Evolutionary conservation across 2,888 invertebrate species (phyloP).

Genomic region (Ypsolopha scabrella): DNA sequence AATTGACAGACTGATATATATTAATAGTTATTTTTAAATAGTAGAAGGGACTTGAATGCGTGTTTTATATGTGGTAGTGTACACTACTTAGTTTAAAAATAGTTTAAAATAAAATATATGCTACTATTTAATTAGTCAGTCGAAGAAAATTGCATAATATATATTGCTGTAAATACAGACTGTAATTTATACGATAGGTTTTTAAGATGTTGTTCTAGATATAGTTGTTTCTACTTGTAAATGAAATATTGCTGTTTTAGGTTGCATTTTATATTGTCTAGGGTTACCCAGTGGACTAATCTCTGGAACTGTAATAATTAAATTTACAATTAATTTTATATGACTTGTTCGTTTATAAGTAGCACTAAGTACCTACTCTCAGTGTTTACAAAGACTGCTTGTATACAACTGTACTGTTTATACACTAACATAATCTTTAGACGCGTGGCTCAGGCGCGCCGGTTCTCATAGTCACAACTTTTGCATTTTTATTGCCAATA

Average conservation of each 20-base stretch:
- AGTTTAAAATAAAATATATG: conserved; percentile 52
- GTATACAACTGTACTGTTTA: conserved; percentile 63
- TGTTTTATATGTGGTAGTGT: conserved; percentile 69
- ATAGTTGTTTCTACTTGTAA: conserved; percentile 59
- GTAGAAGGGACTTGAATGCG: conserved; percentile 63
- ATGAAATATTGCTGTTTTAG: conserved; percentile 66
- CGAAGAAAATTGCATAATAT: conserved; percentile 62
- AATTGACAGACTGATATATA: conserved; percentile 70
- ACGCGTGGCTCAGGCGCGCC: conserved; percentile 22
- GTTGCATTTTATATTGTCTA: conserved; percentile 67
- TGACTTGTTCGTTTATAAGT: conserved; percentile 55
- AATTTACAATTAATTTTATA: conserved; percentile 54
- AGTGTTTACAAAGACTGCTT: conserved; percentile 70
- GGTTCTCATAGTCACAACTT: conserved; percentile 62
- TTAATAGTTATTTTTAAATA: conserved; percentile 53
- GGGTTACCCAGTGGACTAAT: conserved; percentile 42
- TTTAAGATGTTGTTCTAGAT: conserved; percentile 59
- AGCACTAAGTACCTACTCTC: conserved; percentile 66
- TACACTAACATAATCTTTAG: conserved; percentile 48
- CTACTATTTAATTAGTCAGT: conserved; percentile 62
- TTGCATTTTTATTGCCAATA: conserved; percentile 66
- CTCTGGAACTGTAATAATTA: conserved; percentile 47
- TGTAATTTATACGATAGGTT: conserved; percentile 35
- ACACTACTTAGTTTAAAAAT: conserved; percentile 55
- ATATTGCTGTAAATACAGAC: conserved; percentile 66